Evolutionary conservation across 2,113 vertebrate species (phyloP).

Genomic region (Psophia crepitans): DNA sequence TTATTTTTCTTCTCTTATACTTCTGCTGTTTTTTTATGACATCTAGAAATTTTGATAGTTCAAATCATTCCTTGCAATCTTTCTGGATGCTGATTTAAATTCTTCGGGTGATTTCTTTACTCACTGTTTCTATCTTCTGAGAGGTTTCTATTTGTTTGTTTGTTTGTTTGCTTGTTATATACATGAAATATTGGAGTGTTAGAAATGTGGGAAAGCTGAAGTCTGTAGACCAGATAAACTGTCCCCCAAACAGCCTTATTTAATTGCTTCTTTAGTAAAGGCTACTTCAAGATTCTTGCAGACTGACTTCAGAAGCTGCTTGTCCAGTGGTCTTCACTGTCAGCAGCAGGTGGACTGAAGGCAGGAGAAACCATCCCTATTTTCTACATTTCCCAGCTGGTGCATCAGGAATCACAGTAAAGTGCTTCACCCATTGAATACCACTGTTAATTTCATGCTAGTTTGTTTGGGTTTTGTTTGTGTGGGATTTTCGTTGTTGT

Average conservation of each 20-base stretch:
- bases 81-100: background rate
- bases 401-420: background rate
- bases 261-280: background rate
- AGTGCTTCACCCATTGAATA: background rate
- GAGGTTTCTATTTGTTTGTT: background rate
- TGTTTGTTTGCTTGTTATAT: background rate
- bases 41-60: background rate
- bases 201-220: background rate
- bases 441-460: background rate
- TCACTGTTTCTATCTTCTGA: background rate
- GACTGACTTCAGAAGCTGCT: background rate
- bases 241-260: background rate
- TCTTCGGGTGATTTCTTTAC: background rate
- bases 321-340: background rate
- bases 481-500: no score
- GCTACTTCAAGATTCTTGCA: background rate
- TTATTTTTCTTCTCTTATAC: background rate
- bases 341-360: background rate
- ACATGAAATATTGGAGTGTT: background rate
- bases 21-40: background rate
- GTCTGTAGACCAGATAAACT: background rate
- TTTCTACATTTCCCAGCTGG: background rate
- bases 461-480: background rate
- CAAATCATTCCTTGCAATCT: background rate
- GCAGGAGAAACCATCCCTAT: background rate